These are phyloP conservation scores for Drosophila birchii DNA, from an alignment of 2,888 invertebrate species.

Conservation along the genomic window DNA sequence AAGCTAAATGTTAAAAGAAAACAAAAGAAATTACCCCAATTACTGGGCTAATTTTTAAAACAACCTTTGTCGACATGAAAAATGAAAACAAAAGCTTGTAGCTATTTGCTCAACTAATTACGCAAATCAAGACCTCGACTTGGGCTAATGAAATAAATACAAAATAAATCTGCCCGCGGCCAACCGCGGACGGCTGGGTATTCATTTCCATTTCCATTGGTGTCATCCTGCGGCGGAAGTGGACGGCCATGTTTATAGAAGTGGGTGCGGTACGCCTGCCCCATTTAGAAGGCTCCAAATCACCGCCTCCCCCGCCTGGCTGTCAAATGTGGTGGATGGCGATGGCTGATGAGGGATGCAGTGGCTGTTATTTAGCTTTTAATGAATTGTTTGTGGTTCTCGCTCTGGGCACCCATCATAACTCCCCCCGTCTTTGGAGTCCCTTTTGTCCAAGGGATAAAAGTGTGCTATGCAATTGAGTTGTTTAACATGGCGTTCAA, in stretches of 20 bases:
- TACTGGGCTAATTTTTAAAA: conserved; percentile 66
- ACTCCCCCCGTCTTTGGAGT: conserved; percentile 52
- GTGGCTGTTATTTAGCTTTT: conserved; percentile 69
- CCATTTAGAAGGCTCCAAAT: conserved; percentile 24
- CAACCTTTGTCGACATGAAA: conserved; percentile 47
- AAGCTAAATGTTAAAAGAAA: conserved; percentile 21
- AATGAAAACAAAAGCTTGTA: conserved; percentile 79
- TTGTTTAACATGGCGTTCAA: conserved; percentile 75
- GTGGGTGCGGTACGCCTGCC: conserved; percentile 36
- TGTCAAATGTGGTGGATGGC: conserved; percentile 64
- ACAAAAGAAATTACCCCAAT: conserved; percentile 77
- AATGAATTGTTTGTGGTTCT: conserved; percentile 79
- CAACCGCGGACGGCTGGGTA: conserved; percentile 45
- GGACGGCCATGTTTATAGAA: conserved; percentile 81
- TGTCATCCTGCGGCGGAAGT: conserved; percentile 84
- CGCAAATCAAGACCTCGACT: conserved; percentile 72
- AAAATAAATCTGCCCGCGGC: conserved; percentile 69
- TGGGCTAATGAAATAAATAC: conserved; percentile 76
- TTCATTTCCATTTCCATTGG: conserved; percentile 67
- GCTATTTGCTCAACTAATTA: conserved; percentile 82
- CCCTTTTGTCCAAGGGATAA: conserved; percentile 54
- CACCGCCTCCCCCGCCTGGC: conserved; percentile 38
- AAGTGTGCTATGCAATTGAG: conserved; percentile 71
- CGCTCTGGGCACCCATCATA: conserved; percentile 55
- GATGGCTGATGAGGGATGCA: conserved; percentile 52